phyloP scores from a whole-genome alignment of 2,113 vertebrate genomes.

The Anhinga anhinga region DNA sequence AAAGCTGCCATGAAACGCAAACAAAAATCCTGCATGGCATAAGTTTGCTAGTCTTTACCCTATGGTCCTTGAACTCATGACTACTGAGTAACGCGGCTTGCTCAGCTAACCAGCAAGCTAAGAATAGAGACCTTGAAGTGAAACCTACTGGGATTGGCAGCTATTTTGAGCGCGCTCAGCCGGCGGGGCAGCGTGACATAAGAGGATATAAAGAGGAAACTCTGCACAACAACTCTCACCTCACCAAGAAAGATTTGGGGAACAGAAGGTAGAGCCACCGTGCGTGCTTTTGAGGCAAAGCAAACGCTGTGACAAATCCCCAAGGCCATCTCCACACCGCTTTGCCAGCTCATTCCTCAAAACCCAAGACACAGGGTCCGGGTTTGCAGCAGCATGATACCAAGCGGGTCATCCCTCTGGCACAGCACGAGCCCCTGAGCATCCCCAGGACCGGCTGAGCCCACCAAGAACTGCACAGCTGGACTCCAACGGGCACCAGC shows the following conservation, averaged over 20 bases:
- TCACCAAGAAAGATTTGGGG: neutral
- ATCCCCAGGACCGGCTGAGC: neutral
- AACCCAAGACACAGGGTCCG: rapidly evolving
- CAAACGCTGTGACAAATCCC: rapidly evolving
- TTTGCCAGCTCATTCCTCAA: neutral
- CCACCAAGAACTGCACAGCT: rapidly evolving
- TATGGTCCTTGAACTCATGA: constrained; percentile 28
- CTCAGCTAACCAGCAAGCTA: constrained; percentile 34
- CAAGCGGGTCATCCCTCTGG: rapidly evolving
- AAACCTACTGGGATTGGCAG: constrained; percentile 63
- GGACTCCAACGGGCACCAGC: neutral
- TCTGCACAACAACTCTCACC: constrained; percentile 59
- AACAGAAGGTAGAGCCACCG: neutral
- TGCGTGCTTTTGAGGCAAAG: neutral
- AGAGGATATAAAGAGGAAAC: constrained; percentile 63
- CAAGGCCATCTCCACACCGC: neutral
- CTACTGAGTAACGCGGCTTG: constrained; percentile 21
- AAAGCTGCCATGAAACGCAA: rapidly evolving
- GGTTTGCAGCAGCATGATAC: neutral
- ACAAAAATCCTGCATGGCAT: neutral
- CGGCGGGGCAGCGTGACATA: constrained; percentile 51
- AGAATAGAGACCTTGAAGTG: constrained; percentile 69
- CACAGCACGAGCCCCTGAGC: neutral
- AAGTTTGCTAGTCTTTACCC: neutral
- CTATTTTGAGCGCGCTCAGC: constrained; percentile 40